Base-by-base conservation (phyloP, 2,888 invertebrate species). In the Yponomeuta cagnagella region DNA sequence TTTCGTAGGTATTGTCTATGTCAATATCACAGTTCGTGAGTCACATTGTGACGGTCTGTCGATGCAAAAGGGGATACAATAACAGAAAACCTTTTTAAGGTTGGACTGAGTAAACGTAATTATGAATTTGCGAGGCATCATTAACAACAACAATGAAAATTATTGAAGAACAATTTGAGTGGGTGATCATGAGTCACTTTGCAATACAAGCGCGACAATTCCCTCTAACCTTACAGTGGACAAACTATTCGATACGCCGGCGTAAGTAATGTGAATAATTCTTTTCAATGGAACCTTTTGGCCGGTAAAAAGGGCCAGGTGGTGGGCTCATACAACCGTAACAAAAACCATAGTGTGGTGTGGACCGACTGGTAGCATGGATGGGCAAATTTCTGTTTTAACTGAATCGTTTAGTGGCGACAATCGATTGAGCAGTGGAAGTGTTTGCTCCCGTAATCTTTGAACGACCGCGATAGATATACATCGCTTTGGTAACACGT, bases 231-330 rank as follows among this genome's bases (percentile, higher is more conserved):
- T 33, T 8, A 72, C 72, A 77, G 73, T 80, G 82, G 82, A 80
- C 83, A 80, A 75, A 77, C 79, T 64, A 68, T 64, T 48, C 23
- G 37, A 80, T 79, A 78, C 77, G 79, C 78, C 76, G 78, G 79
- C 78, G 79, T 79, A 78, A 82, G 83, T 80, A 81, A 83, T 84
- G 84, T 87, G 85, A 87, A 86, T 89, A 85, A 87, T 83, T 79
- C 80, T 74, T 79, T 84, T 87, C 81, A 88, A 88, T 89, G 83
- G 83, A 82, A 80, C 80, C 82, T 80, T 23, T 69, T 37, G 48
- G 80, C 77, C 75, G 82, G 83, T 81, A 84, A 89, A 90, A 90
- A 89, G 86, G 83, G 80, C 90, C 90, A 90, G 90, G 90, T 90
- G 90, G 88, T 85, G 83, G 82, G 83, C 79, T 85, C 82, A 85